These are phyloP conservation scores for Folsomia manolachei DNA, from an alignment of 2,888 invertebrate genomes.

Conservation along the genomic window DNA sequence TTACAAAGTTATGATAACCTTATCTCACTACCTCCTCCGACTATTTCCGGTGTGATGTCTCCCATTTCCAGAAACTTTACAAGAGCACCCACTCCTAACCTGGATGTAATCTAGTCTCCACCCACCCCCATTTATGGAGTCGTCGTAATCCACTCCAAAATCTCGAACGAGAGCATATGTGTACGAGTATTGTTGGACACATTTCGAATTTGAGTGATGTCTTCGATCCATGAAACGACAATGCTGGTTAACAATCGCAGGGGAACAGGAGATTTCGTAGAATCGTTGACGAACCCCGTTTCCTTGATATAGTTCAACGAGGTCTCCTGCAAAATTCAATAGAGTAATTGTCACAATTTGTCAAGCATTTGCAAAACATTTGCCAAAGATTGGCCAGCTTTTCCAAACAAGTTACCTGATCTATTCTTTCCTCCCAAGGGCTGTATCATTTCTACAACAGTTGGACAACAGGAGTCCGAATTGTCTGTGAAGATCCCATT, in stretches of 20 bases:
- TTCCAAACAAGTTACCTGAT: constrained; percentile 56
- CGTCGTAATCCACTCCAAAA: constrained; percentile 55
- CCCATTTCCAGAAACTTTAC: constrained; percentile 61
- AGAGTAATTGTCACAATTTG: too few species aligned
- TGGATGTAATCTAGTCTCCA: constrained; percentile 80
- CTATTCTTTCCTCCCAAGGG: constrained; percentile 74
- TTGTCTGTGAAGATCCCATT: constrained; percentile 23
- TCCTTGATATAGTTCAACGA: constrained; percentile 52
- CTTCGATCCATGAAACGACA: constrained; percentile 73
- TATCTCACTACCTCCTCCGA: not conserved
- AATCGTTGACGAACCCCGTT: constrained; percentile 58
- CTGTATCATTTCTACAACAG: constrained; percentile 71
- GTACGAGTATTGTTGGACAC: constrained; percentile 78
- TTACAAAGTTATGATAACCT: too few species aligned
- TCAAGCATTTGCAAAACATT: too few species aligned
- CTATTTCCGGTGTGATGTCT: constrained; percentile 5
- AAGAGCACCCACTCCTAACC: constrained; percentile 79
- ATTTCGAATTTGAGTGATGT: constrained; percentile 68
- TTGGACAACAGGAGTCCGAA: constrained; percentile 68
- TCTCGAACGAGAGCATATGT: constrained; percentile 78
- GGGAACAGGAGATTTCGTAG: constrained; percentile 75
- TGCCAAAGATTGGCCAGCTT: not conserved
- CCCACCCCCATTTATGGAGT: constrained; percentile 54
- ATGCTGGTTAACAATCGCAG: constrained; percentile 67
- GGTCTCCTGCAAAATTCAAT: constrained; percentile 38